phyloP scores from a whole-genome alignment of 2,113 vertebrate species.

The Lethenteron reissneri region DNA sequence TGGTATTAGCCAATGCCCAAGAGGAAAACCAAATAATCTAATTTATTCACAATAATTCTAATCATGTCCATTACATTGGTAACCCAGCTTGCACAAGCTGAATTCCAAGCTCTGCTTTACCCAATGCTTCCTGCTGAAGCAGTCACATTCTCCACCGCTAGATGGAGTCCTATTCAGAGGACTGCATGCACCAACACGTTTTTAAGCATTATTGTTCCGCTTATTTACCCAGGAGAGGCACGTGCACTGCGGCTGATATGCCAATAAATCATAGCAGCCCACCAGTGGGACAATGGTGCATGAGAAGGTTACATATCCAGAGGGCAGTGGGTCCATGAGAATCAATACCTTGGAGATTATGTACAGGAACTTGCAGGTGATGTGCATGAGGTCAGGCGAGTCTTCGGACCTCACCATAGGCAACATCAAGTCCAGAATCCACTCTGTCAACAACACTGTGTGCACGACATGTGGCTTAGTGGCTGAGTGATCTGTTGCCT shows the following conservation, averaged over 20 bases:
- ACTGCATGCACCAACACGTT: background rate
- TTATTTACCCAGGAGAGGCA: background rate
- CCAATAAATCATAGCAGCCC: background rate
- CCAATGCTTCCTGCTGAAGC: too few species aligned
- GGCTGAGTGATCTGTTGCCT: too few species aligned
- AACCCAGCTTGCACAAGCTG: too few species aligned
- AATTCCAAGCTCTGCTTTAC: too few species aligned
- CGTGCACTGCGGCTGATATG: background rate
- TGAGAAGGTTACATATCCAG: background rate
- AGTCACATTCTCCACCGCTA: too few species aligned
- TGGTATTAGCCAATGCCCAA: too few species aligned
- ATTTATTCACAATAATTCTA: too few species aligned
- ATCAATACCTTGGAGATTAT: constrained; percentile 62
- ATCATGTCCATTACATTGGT: too few species aligned
- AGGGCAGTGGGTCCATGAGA: background rate
- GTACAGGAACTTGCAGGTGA: constrained; percentile 74
- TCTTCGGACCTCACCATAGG: constrained; percentile 29
- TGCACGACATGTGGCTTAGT: too few species aligned
- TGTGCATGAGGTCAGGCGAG: constrained; percentile 39
- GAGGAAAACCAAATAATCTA: too few species aligned
- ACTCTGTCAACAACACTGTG: constrained; percentile 27
- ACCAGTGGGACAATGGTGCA: background rate
- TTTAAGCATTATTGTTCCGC: background rate
- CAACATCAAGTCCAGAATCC: constrained; percentile 57
- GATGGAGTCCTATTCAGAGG: background rate